Base-by-base conservation (phyloP, 30 jellyfish, hydroid and myxozoan genomes). In the Haliclystus octoradiatus region DNA sequence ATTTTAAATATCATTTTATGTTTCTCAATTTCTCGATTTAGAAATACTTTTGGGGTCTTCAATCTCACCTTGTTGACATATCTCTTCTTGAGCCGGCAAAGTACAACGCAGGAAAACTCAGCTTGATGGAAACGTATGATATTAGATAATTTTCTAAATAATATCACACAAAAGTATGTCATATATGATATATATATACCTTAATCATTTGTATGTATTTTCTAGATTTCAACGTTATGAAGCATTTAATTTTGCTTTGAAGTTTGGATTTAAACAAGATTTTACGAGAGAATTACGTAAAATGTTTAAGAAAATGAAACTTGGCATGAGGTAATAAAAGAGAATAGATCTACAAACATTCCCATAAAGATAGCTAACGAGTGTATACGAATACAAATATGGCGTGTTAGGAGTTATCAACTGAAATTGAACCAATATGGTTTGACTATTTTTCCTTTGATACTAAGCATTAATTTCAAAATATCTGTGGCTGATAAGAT, bases 1-100 rank as follows among this genome's bases (percentile, higher is more conserved):
- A n/a, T n/a, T n/a, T n/a, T n/a, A n/a, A n/a, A n/a, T n/a, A n/a
- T n/a, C n/a, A n/a, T n/a, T n/a, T n/a, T n/a, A n/a, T n/a, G n/a
- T n/a, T n/a, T n/a, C n/a, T n/a, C n/a, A n/a, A n/a, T 14, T 50
- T 26, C 46, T 51, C 27, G 28, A 63, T 69, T 13, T 49, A 92
- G 99, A 71, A 77, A 83, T 92, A 81, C 60, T 50, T 92, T 67
- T 92, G 99, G 99, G 26, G 74, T n/a, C 63, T 83, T 31, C 92
- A 70, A 65, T 68, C 85, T 13, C 95, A 92, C 83, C 57, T 92
- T 22, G 92, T 83, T 34, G 83, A 78, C 52, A 65, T 63, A 5
- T 62, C 87, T 9, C 75, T 88, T 93, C 85, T 88, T 22, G 86
- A 66, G 52, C 71, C 62, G 50, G 63, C 24, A 15, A 63, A 78